Percentiles rank a stretch among this genome's conserved stretches.
Evolutionary conservation across 2,888 invertebrate genomes (phyloP).

Genomic region (Lasiommata megera): DNA sequence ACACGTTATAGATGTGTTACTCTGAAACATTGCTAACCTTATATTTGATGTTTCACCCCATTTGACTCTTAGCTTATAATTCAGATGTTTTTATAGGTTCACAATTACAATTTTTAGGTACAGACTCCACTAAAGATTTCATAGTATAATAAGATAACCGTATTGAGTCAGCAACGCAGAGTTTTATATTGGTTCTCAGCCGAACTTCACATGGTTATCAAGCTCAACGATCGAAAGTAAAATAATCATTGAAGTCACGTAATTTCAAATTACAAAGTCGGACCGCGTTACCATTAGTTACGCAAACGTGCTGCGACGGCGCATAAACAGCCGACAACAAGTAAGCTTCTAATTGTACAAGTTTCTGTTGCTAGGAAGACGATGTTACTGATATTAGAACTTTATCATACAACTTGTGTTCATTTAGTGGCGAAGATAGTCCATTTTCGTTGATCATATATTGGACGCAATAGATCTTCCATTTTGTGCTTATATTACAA

Average conservation of each 20-base stretch:
- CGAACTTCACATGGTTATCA: slow-evolving; percentile 29
- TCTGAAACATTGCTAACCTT: no score
- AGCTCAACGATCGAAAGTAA: slow-evolving; percentile 46
- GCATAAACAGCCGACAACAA: slow-evolving; percentile 16
- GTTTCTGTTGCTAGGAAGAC: neutral
- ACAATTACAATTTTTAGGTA: no score
- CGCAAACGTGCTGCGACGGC: slow-evolving; percentile 39
- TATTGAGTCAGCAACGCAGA: neutral
- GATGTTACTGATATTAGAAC: neutral
- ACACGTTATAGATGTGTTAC: no score
- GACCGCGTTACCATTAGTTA: slow-evolving; percentile 51
- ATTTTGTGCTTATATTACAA: no score
- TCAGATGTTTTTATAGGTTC: no score
- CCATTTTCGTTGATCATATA: no score
- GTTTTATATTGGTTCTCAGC: neutral
- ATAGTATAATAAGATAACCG: neutral
- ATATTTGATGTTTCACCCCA: no score
- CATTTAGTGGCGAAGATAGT: no score
- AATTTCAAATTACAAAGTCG: slow-evolving; percentile 56
- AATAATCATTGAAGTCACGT: slow-evolving; percentile 62
- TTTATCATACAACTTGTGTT: no score
- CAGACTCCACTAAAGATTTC: neutral
- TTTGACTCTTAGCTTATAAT: no score
- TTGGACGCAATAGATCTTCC: no score
- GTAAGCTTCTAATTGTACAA: slow-evolving; percentile 7